Conservation (phyloP, 2,113 vertebrate genomes). For the Coturnix japonica region DNA sequence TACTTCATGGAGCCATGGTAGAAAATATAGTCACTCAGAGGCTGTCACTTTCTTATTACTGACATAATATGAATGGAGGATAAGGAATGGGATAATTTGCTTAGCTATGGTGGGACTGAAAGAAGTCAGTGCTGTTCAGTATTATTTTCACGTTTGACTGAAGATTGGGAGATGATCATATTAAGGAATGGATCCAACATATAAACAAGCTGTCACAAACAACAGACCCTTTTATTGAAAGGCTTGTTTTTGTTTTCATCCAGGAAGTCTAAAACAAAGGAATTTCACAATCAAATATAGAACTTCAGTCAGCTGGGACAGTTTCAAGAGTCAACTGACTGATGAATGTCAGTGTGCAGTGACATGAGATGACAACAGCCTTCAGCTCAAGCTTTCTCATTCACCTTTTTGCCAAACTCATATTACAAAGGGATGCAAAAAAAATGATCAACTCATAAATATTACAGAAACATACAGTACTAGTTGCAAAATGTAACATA, state of each 20-base stretch:
- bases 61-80: not conserved
- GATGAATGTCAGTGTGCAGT: slow-evolving; percentile 1
- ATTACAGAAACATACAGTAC: not conserved
- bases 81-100: not conserved
- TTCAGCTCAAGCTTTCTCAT: not conserved
- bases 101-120: not conserved
- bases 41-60: not conserved
- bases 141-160: not conserved
- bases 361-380: not conserved
- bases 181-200: slow-evolving; percentile 19
- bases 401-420: not conserved
- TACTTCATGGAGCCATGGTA: not conserved
- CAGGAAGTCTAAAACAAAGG: slow-evolving; percentile 20
- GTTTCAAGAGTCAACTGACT: not conserved
- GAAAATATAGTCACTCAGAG: not conserved
- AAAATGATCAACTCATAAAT: not conserved
- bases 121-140: not conserved
- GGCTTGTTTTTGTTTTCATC: slow-evolving; percentile 30
- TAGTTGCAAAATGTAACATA: not conserved
- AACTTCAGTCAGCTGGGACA: slow-evolving; percentile 12
- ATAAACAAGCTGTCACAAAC: slow-evolving; percentile 31
- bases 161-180: not conserved
- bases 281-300: slow-evolving; percentile 30
- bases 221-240: slow-evolving; percentile 36
- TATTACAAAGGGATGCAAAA: not conserved